Percentiles rank a stretch among this genome's conserved stretches.
phyloP scores from a whole-genome alignment of 2,113 vertebrate species.

The Illadopsis cleaveri region DNA sequence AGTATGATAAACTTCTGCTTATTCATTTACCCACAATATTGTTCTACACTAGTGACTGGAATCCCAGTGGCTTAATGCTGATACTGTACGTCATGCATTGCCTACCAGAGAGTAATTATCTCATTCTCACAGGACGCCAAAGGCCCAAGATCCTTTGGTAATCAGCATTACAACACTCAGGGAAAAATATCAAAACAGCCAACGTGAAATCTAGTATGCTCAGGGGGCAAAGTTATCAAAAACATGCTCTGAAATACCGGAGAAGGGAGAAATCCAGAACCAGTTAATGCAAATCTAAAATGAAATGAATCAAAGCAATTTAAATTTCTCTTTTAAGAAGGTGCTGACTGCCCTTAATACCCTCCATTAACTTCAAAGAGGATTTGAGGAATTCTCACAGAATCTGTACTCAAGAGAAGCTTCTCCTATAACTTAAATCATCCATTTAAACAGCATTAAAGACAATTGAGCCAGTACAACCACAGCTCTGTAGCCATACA shows the following conservation, averaged over 20 bases:
- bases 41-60: constrained; percentile 52
- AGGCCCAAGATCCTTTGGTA: constrained; percentile 28
- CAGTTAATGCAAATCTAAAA: not conserved
- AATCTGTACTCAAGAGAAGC: not conserved
- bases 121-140: constrained; percentile 63
- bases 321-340: constrained; percentile 29
- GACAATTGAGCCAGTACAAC: not conserved
- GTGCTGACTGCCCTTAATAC: constrained; percentile 10
- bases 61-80: constrained; percentile 58
- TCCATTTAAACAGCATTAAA: not conserved
- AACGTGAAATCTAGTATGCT: not conserved
- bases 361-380: constrained; percentile 47
- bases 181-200: constrained; percentile 36
- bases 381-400: constrained; percentile 22
- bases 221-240: constrained; percentile 27
- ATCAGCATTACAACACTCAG: constrained; percentile 47
- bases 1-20: constrained; percentile 67
- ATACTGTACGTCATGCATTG: constrained; percentile 28
- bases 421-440: not conserved
- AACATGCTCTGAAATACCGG: not conserved
- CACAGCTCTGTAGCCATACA: not conserved
- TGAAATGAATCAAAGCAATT: constrained; percentile 1
- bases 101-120: constrained; percentile 67
- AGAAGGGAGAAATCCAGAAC: not conserved
- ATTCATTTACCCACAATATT: constrained; percentile 70